Percentiles rank a stretch among this genome's conserved stretches.
Conservation (phyloP, 2,113 vertebrate species). For the Spilogale gracilis region DNA sequence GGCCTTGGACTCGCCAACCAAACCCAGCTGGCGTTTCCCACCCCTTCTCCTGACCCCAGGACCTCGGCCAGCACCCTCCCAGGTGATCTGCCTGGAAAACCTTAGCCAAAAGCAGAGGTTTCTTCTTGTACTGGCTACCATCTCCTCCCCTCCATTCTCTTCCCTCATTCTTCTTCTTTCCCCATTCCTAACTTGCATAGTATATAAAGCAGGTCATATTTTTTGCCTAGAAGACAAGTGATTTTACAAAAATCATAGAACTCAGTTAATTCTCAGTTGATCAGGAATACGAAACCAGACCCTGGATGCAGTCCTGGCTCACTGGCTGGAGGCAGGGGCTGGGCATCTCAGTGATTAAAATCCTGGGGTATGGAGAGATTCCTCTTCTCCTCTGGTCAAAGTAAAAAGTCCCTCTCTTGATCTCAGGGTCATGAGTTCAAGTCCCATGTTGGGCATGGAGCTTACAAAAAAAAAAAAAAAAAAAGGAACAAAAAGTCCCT, state of each 20-base stretch:
- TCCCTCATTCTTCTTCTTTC: background rate
- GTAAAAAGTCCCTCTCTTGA: background rate
- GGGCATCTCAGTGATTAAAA: background rate
- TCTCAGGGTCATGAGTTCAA: background rate
- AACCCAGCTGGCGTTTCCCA: background rate
- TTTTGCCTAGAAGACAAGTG: background rate
- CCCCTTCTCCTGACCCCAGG: fast-evolving
- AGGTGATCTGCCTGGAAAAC: background rate
- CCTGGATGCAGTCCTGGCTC: background rate
- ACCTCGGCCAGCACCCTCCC: background rate
- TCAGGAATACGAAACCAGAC: background rate
- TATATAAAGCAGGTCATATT: background rate
- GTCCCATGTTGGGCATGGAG: background rate
- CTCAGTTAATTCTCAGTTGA: too few relatives aligned
- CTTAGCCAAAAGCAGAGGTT: background rate
- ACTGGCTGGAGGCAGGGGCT: background rate
- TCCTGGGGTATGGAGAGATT: fast-evolving
- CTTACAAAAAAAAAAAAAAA: background rate
- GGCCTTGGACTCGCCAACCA: background rate
- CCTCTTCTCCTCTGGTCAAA: background rate
- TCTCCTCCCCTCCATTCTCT: background rate
- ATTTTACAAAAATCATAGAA: background rate
- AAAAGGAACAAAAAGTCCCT: background rate
- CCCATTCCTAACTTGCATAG: background rate
- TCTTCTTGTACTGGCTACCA: background rate